Conservation (phyloP, 2,888 invertebrate species). For the Leptothorax acervorum region DNA sequence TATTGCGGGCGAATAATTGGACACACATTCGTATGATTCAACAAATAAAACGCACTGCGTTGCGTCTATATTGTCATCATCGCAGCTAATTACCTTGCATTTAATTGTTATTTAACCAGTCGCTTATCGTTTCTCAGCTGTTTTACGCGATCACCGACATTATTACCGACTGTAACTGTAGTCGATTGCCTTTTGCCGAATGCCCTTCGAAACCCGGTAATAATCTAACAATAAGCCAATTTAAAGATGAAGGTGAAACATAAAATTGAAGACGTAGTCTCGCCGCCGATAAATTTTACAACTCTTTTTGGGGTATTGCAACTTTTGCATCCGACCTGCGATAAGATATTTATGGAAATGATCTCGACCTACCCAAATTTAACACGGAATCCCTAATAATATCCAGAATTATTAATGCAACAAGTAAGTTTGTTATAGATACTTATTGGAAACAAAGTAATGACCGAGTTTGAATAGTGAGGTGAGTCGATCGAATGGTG, state of each 20-base stretch:
- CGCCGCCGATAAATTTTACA: too few species aligned
- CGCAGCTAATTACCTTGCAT: conserved; percentile 28
- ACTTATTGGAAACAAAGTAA: too few species aligned
- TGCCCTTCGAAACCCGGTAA: conserved; percentile 27
- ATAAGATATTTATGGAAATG: too few species aligned
- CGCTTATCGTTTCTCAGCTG: conserved; percentile 64
- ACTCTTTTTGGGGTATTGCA: too few species aligned
- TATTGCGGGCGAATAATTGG: not conserved
- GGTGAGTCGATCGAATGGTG: too few species aligned
- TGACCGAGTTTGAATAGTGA: too few species aligned
- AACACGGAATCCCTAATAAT: too few species aligned
- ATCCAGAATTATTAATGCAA: too few species aligned
- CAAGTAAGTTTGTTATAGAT: too few species aligned
- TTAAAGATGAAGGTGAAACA: conserved; percentile 48
- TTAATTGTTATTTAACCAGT: conserved; percentile 58
- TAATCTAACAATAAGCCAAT: conserved; percentile 62
- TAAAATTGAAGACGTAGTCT: conserved; percentile 47
- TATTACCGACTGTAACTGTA: too few species aligned
- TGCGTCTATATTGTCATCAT: not conserved
- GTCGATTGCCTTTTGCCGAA: conserved; percentile 20
- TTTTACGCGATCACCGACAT: not conserved
- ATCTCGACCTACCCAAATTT: too few species aligned
- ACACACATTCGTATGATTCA: not conserved
- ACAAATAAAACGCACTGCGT: conserved; percentile 23
- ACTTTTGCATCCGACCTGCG: too few species aligned